These are phyloP conservation scores for Clunio marinus DNA, from an alignment of 2,888 invertebrate genomes.

Conservation along the genomic window DNA sequence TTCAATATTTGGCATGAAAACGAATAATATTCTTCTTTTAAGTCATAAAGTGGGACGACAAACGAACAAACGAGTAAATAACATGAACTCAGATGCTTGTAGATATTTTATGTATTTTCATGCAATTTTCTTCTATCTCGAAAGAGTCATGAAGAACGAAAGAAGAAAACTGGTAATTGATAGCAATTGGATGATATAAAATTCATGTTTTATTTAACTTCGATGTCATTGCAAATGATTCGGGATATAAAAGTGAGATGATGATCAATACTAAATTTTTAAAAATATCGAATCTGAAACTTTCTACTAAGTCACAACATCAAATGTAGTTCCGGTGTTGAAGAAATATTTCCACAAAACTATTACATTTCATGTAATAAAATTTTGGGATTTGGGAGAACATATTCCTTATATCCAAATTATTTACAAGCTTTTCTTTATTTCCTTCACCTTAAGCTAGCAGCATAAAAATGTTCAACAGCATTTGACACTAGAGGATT, in stretches of 20 bases:
- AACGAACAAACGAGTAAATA: too few species aligned
- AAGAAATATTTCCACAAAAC: too few species aligned
- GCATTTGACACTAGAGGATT: conserved; percentile 19
- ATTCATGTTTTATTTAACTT: background rate
- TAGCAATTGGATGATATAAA: background rate
- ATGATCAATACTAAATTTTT: too few species aligned
- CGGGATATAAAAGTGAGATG: too few species aligned
- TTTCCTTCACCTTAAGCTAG: background rate
- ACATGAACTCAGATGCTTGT: background rate
- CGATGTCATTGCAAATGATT: too few species aligned
- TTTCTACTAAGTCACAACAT: too few species aligned
- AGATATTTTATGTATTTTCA: background rate
- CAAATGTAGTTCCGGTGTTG: too few species aligned
- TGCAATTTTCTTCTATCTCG: background rate
- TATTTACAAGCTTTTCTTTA: too few species aligned
- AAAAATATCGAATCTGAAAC: too few species aligned
- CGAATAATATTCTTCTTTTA: conserved; percentile 8
- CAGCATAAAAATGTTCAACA: conserved; percentile 19
- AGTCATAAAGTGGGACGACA: conserved; percentile 8
- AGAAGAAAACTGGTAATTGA: conserved; percentile 9
- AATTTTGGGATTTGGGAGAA: too few species aligned
- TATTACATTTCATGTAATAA: too few species aligned
- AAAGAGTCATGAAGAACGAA: background rate
- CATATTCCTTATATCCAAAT: too few species aligned
- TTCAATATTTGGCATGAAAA: conserved; percentile 15